phyloP scores from a whole-genome alignment of 1,140 invertebrate genomes.

The Augochlora pura region DNA sequence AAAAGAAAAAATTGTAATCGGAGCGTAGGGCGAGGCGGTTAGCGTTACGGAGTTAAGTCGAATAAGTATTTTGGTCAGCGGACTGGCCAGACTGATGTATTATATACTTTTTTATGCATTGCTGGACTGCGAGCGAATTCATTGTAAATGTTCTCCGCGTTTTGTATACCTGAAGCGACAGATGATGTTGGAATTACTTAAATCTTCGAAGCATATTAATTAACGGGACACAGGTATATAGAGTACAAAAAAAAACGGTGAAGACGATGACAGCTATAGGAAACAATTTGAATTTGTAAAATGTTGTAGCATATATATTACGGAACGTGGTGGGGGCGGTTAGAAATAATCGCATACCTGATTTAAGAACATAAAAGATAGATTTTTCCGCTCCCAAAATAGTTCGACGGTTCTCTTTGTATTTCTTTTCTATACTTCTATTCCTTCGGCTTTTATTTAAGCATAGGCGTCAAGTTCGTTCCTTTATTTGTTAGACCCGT shows the following conservation, averaged over 20 bases:
- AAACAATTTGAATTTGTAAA: slow-evolving; percentile 67
- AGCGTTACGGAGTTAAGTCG: slow-evolving; percentile 7
- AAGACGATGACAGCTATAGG: slow-evolving; percentile 55
- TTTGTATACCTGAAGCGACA: slow-evolving; percentile 65
- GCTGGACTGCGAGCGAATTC: slow-evolving; percentile 67
- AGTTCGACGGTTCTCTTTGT: slow-evolving; percentile 19
- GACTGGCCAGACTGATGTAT: slow-evolving; percentile 77
- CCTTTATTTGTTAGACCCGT: slow-evolving; percentile 56
- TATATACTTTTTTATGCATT: slow-evolving; percentile 77
- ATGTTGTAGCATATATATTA: slow-evolving; percentile 69
- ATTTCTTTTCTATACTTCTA: background rate
- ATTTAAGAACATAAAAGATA: slow-evolving; percentile 53
- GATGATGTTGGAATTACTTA: slow-evolving; percentile 63
- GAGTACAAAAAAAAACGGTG: slow-evolving; percentile 66
- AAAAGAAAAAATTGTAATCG: too few species aligned
- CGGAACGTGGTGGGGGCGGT: slow-evolving; percentile 40
- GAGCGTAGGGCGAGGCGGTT: too few species aligned
- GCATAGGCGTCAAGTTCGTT: slow-evolving; percentile 9
- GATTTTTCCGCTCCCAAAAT: slow-evolving; percentile 37
- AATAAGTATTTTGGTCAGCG: slow-evolving; percentile 69
- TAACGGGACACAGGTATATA: slow-evolving; percentile 58
- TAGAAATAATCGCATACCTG: slow-evolving; percentile 58
- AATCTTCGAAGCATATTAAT: slow-evolving; percentile 50
- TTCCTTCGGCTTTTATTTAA: slow-evolving; percentile 49
- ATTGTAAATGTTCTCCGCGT: slow-evolving; percentile 72